Evolutionary conservation across 2,113 vertebrate species (phyloP), one percentile per base, ranked within the genome.

Genomic region (Thalassarche chlororhynchos): DNA sequence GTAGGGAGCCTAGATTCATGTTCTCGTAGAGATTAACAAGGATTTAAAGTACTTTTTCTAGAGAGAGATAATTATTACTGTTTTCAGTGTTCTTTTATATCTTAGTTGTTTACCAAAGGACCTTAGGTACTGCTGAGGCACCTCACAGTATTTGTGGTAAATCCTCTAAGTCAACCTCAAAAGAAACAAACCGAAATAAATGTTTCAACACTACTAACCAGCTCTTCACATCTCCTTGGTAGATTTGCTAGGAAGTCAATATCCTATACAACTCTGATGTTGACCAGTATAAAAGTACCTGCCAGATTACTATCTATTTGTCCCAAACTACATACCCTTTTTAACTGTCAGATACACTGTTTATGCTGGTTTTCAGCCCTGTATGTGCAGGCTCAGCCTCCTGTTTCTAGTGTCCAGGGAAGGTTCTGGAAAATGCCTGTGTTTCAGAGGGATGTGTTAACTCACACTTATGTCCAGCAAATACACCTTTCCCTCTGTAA

Each of bases 21-120:
- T 90, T 87, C 54, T 93, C 3, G 6, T 15, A 84, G 62, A 5
- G 12, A 86, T 93, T 94, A 90, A 74, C 25, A 81, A n/a, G 93
- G 66, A 86, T 83, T 88, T 93, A 71, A 88, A 88, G 32, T 72
- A 66, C 29, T 77, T 89, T 94, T 83, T 77, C 62, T 77, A 42
- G 32, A 93, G 54, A 90, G 26, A 90, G 4, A 60, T 51, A 84
- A 94, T 96, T 96, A 88, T 72, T 87, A 54, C 34, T 49, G 29
- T 80, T 95, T 92, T 83, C 24, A 65, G 4, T 14, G 12, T 66
- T 88, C 21, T 93, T 83, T 85, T 61, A 75, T 72, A n/a, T 71
- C 28, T 65, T 89, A 40, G 76, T 85, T 70, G 42, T 60, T 93
- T 90, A 86, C 23, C n/a, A 65, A 84, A 88, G 42, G 71, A 80